These are phyloP conservation scores for Osedax frankpressi DNA, from an alignment of 2,888 invertebrate species.

Conservation along the genomic window DNA sequence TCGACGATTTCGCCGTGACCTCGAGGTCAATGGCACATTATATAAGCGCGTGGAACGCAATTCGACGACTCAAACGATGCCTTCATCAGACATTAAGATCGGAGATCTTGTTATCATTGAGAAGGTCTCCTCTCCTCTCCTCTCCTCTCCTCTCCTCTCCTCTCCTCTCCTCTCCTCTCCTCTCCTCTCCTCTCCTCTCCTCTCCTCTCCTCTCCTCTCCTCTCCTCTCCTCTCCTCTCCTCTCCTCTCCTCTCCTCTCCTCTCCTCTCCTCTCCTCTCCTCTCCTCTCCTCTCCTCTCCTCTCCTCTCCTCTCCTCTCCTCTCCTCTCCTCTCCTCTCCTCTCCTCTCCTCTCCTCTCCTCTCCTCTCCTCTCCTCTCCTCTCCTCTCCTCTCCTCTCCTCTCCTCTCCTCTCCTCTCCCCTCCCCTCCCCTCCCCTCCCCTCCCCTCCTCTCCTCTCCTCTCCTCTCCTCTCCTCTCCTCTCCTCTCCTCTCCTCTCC, in stretches of 20 bases:
- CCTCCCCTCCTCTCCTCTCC: too few species aligned
- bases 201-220: constrained; percentile 18
- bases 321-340: constrained; percentile 20
- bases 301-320: constrained; percentile 20
- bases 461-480: too few species aligned
- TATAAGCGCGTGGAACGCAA: constrained; percentile 60
- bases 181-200: constrained; percentile 19
- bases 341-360: constrained; percentile 20
- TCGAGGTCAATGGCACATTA: constrained; percentile 85
- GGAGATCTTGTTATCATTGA: constrained; percentile 70
- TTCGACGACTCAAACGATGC: constrained; percentile 49
- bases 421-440: too few species aligned
- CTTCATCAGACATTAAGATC: constrained; percentile 65
- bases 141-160: constrained; percentile 22
- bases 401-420: too few species aligned
- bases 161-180: constrained; percentile 20
- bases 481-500: too few species aligned
- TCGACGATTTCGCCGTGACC: constrained; percentile 77
- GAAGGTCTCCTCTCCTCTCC: constrained; percentile 48
- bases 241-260: constrained; percentile 20
- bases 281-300: constrained; percentile 20
- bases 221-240: constrained; percentile 20
- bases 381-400: too few species aligned
- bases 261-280: constrained; percentile 20
- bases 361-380: constrained; percentile 20